Base-by-base conservation (phyloP, 2,797 vertebrate species). In the Anguilla megastoma region DNA sequence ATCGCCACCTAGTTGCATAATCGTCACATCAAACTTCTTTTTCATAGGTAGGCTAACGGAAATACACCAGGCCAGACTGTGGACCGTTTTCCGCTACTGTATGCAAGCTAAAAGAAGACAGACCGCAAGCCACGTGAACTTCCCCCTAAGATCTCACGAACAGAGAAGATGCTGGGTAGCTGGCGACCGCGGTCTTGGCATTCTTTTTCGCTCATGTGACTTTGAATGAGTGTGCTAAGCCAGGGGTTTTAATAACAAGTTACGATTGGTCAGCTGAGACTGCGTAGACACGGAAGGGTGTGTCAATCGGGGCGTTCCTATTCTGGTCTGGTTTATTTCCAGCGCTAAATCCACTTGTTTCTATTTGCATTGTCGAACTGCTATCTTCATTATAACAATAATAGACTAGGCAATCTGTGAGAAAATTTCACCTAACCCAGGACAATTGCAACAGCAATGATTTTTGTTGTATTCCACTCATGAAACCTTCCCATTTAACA, bases 141-240 rank as follows among this genome's bases (percentile, higher is more conserved):
- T n/a, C 2, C 21, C 60, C 14, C 33, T 79, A 4, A 3, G 74
- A 45, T 41, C 14, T 45, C 41, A 79, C 36, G 79, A 30, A 82
- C 27, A 3, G 21, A 6, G 45, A 48, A 24, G 79, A 24, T 82
- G 18, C 33, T 36, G 63, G 63, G 18, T 24, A 8, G 24, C 0
- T n/a, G 63, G 18, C 63, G 21, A 82, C 79, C 21, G 21, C 79
- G 8, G 7, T 50, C 79, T n/a, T 82, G 16, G 21, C 79, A 82
- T 82, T 82, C 79, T 82, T 82, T 82, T 2, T 50, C 16, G 24
- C 45, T 48, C 79, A 82, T 50, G 79, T 82, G 79, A 82, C 45
- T 18, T 5, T 2, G 1, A 24, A 82, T 21, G 41, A 71, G 27
- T 12, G 69, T 10, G 69, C 27, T 24, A 2, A 12, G 2, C 10